Percentiles rank a stretch among this genome's conserved stretches.
Evolutionary conservation across 2,797 vertebrate species (phyloP).

Genomic region (Acipenser transmontanus): DNA sequence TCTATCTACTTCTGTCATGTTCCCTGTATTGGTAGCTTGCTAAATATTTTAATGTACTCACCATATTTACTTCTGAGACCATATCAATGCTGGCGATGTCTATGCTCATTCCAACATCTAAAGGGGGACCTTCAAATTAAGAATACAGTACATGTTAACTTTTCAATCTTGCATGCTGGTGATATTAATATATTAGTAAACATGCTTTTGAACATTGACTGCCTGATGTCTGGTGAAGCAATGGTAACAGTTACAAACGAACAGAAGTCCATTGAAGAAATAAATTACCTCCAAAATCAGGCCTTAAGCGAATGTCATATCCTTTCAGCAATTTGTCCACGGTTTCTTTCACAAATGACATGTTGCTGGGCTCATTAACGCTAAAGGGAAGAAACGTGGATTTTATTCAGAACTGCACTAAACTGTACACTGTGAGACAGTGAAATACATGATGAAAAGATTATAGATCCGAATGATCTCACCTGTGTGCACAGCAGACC

Average conservation of each 20-base stretch:
- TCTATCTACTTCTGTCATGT: not conserved
- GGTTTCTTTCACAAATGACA: conserved; percentile 81
- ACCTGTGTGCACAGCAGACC: conserved; percentile 82
- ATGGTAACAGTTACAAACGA: conserved; percentile 16
- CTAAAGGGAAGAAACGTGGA: conserved; percentile 51
- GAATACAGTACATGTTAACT: conserved; percentile 11
- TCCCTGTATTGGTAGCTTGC: not conserved
- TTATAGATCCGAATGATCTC: conserved; percentile 40
- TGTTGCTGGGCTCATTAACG: conserved; percentile 73
- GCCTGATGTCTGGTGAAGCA: conserved; percentile 10
- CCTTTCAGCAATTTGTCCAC: conserved; percentile 79
- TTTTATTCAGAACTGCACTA: conserved; percentile 32
- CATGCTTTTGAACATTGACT: conserved; percentile 43
- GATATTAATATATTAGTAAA: conserved; percentile 52
- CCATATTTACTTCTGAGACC: conserved; percentile 85
- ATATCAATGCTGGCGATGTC: conserved; percentile 80
- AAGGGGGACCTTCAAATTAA: conserved; percentile 64
- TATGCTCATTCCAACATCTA: conserved; percentile 79
- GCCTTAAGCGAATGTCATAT: conserved; percentile 79
- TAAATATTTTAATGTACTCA: conserved; percentile 50
- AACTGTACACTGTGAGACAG: conserved; percentile 35
- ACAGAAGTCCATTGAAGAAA: conserved; percentile 32
- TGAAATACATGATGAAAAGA: conserved; percentile 25
- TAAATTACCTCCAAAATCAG: conserved; percentile 76
- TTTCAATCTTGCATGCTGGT: not conserved